Evolutionary conservation across 2,113 vertebrate genomes (phyloP).

Genomic region (Nanger granti): DNA sequence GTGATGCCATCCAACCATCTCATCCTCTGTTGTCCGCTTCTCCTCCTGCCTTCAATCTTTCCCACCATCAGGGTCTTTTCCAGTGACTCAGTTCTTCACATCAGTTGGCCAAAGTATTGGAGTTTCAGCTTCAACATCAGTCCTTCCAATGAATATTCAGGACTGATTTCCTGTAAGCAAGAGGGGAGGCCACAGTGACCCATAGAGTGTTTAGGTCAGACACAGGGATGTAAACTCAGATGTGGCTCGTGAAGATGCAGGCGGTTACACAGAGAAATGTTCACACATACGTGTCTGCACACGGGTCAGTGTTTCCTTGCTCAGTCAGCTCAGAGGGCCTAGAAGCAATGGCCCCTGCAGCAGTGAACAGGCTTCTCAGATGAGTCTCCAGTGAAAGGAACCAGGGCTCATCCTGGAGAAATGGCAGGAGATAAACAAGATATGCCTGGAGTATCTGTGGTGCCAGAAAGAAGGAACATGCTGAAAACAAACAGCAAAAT

Average conservation of each 20-base stretch:
- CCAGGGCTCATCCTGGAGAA: neutral
- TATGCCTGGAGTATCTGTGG: neutral
- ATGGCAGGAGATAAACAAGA: neutral
- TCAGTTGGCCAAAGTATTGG: neutral
- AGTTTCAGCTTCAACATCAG: neutral
- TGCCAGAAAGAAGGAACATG: neutral
- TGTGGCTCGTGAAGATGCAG: neutral
- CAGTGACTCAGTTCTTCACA: neutral
- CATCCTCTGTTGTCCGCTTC: neutral
- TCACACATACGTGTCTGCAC: neutral
- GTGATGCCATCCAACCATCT: neutral
- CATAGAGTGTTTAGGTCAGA: neutral
- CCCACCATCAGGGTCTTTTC: neutral
- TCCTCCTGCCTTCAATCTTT: neutral
- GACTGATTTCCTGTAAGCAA: neutral
- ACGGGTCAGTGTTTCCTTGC: neutral
- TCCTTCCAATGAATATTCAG: neutral
- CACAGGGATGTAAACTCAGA: neutral
- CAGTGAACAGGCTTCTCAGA: neutral
- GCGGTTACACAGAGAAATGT: neutral
- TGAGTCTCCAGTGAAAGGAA: neutral
- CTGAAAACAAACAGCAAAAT: neutral
- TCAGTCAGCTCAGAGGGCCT: neutral
- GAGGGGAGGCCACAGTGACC: fast-evolving
- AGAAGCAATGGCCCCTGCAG: neutral